Percentiles rank a stretch among this genome's conserved stretches.
phyloP scores from a whole-genome alignment of 2,888 invertebrate genomes.

The Palloptera scutellata region DNA sequence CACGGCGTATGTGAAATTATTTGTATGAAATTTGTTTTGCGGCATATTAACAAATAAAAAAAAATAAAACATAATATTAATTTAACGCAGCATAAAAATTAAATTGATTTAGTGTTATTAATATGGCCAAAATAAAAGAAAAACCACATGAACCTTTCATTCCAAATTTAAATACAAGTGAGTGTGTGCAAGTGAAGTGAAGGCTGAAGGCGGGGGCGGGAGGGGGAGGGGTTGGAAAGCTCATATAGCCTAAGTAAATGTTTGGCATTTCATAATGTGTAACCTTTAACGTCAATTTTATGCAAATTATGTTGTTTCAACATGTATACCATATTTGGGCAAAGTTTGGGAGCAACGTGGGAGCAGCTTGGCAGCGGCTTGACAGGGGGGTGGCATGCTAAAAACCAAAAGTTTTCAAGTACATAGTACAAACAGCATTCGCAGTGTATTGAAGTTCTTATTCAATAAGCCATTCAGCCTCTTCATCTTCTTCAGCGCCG shows the following conservation, averaged over 20 bases:
- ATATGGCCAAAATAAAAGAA: conserved; percentile 42
- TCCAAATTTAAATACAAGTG: background rate
- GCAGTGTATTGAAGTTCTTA: conserved; percentile 49
- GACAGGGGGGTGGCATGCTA: conserved; percentile 32
- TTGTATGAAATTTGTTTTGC: conserved; percentile 50
- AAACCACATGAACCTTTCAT: background rate
- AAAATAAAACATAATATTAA: too few species aligned
- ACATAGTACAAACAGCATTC: background rate
- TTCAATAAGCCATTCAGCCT: conserved; percentile 64
- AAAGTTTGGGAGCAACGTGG: too few species aligned
- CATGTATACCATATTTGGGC: background rate
- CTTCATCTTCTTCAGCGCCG: conserved; percentile 40
- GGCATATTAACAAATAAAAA: conserved; percentile 40
- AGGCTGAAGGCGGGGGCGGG: background rate
- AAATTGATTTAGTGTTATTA: conserved; percentile 60
- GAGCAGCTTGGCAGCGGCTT: too few species aligned
- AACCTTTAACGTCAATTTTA: conserved; percentile 65
- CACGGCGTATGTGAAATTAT: conserved; percentile 42
- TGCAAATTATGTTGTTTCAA: conserved; percentile 61
- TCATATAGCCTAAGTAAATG: conserved; percentile 54
- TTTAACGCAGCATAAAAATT: conserved; percentile 48
- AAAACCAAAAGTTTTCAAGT: conserved; percentile 51
- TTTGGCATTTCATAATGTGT: conserved; percentile 55
- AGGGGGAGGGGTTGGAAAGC: conserved; percentile 1
- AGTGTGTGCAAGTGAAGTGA: background rate